These are phyloP conservation scores for Cryptophagus acutangulus DNA, from an alignment of 2,888 invertebrate species.

Conservation along the genomic window DNA sequence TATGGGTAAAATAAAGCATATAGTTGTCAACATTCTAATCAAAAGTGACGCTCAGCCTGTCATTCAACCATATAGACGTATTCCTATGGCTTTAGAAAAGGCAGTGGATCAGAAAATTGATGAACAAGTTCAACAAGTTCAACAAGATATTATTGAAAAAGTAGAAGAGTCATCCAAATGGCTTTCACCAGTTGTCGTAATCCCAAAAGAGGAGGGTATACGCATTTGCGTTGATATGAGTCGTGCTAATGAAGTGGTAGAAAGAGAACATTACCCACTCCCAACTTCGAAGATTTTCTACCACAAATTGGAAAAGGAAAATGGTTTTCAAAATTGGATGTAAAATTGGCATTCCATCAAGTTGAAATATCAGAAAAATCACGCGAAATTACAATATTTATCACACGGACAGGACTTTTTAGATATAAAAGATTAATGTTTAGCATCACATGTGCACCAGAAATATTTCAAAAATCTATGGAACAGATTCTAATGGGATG, in stretches of 20 bases:
- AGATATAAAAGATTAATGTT: slow-evolving; percentile 38
- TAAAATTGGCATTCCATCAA: slow-evolving; percentile 40
- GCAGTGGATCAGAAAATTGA: slow-evolving; percentile 30
- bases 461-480: slow-evolving; percentile 37
- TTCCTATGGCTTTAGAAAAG: slow-evolving; percentile 30
- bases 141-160: slow-evolving; percentile 10
- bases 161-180: not conserved
- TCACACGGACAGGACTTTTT: slow-evolving; percentile 32
- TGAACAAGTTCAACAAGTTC: slow-evolving; percentile 25
- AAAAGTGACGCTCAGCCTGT: slow-evolving; percentile 32
- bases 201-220: slow-evolving; percentile 18
- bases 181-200: not conserved
- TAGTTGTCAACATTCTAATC: slow-evolving; percentile 29
- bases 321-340: slow-evolving; percentile 28
- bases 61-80: slow-evolving; percentile 26
- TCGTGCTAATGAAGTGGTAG: slow-evolving; percentile 22
- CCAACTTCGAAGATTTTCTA: slow-evolving; percentile 25
- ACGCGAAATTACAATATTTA: slow-evolving; percentile 35
- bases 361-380: slow-evolving; percentile 35
- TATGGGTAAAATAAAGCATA: slow-evolving; percentile 34
- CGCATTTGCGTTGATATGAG: slow-evolving; percentile 32
- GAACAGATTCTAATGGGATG: slow-evolving; percentile 36
- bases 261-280: slow-evolving; percentile 27
- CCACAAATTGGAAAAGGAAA: slow-evolving; percentile 29
- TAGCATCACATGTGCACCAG: slow-evolving; percentile 40